Percentiles rank a stretch among this genome's conserved stretches.
These are phyloP conservation scores for Cisticola juncidis DNA, from an alignment of 2,113 vertebrate genomes.

Conservation along the genomic window DNA sequence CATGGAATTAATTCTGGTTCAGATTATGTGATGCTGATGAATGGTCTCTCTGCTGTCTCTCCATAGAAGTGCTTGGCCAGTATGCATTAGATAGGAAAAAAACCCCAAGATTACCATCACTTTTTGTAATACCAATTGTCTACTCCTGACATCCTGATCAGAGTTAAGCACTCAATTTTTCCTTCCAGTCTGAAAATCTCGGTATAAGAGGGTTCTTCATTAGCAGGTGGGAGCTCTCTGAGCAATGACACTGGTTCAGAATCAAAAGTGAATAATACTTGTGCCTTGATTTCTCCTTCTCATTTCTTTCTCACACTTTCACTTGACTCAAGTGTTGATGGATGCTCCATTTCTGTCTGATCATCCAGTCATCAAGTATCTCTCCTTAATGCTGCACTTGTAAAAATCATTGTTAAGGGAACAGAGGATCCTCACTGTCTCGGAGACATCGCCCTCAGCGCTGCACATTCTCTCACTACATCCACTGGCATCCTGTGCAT, in stretches of 20 bases:
- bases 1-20: neutral
- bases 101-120: neutral
- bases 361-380: neutral
- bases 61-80: neutral
- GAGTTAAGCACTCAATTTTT: neutral
- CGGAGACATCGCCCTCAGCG: rapidly evolving
- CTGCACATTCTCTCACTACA: neutral
- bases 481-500: neutral
- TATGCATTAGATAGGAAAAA: neutral
- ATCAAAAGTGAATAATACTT: neutral
- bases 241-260: neutral
- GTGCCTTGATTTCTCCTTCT: slow-evolving; percentile 12
- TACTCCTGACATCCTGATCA: neutral
- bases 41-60: neutral
- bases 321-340: neutral
- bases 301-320: neutral
- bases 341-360: neutral
- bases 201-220: neutral
- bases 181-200: neutral
- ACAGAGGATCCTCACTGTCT: neutral
- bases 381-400: neutral
- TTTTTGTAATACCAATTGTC: neutral
- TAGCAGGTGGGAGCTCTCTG: slow-evolving; percentile 22
- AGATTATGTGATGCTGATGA: neutral
- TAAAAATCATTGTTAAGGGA: neutral